Base-by-base conservation (phyloP, 2,113 vertebrate species). In the Trichechus manatus region DNA sequence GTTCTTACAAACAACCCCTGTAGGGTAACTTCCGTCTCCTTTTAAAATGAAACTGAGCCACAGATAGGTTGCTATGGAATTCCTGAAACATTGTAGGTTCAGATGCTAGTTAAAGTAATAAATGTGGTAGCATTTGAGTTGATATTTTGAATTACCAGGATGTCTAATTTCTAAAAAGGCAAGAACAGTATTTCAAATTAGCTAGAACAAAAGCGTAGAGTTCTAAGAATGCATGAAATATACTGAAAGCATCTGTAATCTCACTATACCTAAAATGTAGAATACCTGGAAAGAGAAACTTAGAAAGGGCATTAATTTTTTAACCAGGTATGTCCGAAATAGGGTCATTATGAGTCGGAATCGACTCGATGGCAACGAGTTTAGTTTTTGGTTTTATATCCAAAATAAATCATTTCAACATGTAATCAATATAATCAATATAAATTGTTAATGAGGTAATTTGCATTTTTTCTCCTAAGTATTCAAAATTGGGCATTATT, bases 91-190 rank as follows among this genome's bases (percentile, higher is more conserved):
- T 15, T 61, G 1, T 61, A 95, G 44, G 20, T 50, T 91, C 59
- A 94, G n/a, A 68, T 89, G 33, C 87, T 88, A 89, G 23, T 82
- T 79, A 64, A 89, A 93, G 68, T 77, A 53, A 36, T 83, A 36
- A 61, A 39, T 82, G 42, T 59, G 47, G 29, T 70, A 75, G 39
- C 31, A 23, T 25, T 84, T 82, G 53, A 23, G 15, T 81, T 96
- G 63, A 0, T 89, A 36, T 97, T 88, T 93, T 39, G 68, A 80
- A 31, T 83, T 84, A 59, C 19, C 20, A 56, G 68, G 17, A 81
- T 31, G 22, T 84, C 77, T 59, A 72, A 19, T 72, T 82, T 86
- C 68, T 92, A 66, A 36, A 93, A 89, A 81, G 19, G 36, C 77
- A 63, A 63, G 22, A 72, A 63, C 7, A 13, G 1, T 78, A 44